Evolutionary conservation across 2,797 vertebrate genomes (phyloP), one percentile per base, ranked within the genome.

Genomic region (Sciaenops ocellatus): DNA sequence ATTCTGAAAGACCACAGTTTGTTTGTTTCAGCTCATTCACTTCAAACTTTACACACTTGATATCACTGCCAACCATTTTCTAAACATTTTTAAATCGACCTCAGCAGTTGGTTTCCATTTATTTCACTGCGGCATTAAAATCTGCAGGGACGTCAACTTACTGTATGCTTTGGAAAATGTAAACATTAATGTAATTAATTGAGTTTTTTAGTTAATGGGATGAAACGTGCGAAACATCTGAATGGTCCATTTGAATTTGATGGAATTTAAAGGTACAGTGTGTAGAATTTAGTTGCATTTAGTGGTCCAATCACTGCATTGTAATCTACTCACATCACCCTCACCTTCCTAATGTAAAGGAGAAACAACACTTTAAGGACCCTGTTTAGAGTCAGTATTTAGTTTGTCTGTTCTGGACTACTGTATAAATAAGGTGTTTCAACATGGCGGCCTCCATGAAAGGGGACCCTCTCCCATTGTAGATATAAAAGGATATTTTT

Each of bases 101-200:
- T 57, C 50, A 69, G 51, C 22, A 26, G 22, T 56, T 51, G 4
- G 15, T 52, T 80, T 69, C 65, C 38, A 79, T 73, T 71, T 13
- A 73, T 70, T 70, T 63, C 15, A 81, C 4, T 51, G 47, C 48
- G 20, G 24, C 42, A 50, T 57, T 62, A 59, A 69, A 73, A 68
- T 66, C 15, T 62, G 26, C 30, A 50, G 38, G 48, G 4, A 68
- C 16, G 24, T 72, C 16, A 34, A 12, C 22, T 47, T 50, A 17
- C 41, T 63, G 51, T 63, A 18, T 38, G 46, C 60, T 66, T 48
- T 66, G 15, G 47, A n/a, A 83, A 78, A 79, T 48, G 64, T 41
- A 5, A 41, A 24, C 55, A 41, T 22, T 59, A 72, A 75, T 56
- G 6, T 15, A 26, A 60, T 16, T 55, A 55, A 75, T 66, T 34